Evolutionary conservation across 2,888 invertebrate species (phyloP).

Genomic region (Deroplatys truncata): DNA sequence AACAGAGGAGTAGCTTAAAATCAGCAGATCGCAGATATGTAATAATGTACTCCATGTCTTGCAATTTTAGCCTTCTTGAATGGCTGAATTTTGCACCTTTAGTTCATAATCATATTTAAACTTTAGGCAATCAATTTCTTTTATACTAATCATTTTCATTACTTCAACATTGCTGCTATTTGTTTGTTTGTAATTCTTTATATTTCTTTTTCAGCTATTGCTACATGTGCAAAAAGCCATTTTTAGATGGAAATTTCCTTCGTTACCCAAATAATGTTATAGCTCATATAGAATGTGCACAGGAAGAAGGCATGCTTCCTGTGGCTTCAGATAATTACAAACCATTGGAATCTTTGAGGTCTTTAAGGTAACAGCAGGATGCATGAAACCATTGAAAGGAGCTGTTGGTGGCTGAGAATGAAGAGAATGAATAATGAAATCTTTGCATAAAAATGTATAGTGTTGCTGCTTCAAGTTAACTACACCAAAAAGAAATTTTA

Average conservation of each 20-base stretch:
- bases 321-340: constrained; percentile 32
- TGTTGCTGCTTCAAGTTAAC: background rate
- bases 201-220: constrained; percentile 40
- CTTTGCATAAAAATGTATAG: background rate
- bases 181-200: background rate
- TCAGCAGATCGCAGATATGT: no score
- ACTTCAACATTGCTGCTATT: no score
- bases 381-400: background rate
- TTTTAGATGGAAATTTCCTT: constrained; percentile 43
- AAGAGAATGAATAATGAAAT: background rate
- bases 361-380: background rate
- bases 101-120: no score
- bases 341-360: background rate
- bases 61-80: no score
- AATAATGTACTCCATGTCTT: no score
- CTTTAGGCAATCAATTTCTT: no score
- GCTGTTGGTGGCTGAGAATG: background rate
- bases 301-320: constrained; percentile 33
- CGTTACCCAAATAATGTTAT: constrained; percentile 46
- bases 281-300: constrained; percentile 42
- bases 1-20: no score
- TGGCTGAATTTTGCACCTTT: no score
- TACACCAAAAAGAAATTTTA: background rate
- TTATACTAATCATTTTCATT: no score
- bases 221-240: constrained; percentile 43